phyloP scores from a whole-genome alignment of 2,888 invertebrate species.

The Lepas anatifera region DNA sequence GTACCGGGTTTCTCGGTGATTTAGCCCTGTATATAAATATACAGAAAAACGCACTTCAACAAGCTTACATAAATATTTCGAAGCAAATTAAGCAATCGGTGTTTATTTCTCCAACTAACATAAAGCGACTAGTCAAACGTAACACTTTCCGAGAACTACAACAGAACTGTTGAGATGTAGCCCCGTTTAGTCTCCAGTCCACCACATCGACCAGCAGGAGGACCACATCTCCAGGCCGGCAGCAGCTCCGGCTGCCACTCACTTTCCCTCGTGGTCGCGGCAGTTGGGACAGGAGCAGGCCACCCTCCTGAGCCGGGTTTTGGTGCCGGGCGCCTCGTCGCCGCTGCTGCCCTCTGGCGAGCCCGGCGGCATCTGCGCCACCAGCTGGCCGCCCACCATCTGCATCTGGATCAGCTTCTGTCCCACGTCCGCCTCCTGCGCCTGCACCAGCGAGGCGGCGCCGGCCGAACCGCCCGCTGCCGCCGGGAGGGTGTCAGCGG shows the following conservation, averaged over 20 bases:
- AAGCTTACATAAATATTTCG: background rate
- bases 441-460: background rate
- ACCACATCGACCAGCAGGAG: background rate
- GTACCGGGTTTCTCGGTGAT: too few relatives aligned
- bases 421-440: background rate
- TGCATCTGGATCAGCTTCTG: constrained; percentile 10
- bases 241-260: constrained; percentile 17
- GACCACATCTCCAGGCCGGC: constrained; percentile 14
- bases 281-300: constrained; percentile 98
- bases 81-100: too few relatives aligned
- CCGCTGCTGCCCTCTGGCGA: constrained; percentile 11
- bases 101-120: too few relatives aligned
- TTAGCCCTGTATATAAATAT: too few relatives aligned
- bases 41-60: background rate
- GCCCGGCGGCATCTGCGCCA: constrained; percentile 8
- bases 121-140: too few relatives aligned
- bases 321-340: constrained; percentile 27
- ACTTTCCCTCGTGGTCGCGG: constrained; percentile 55
- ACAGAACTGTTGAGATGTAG: too few relatives aligned
- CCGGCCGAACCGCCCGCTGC: background rate
- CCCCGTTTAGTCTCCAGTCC: background rate
- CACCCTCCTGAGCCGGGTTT: constrained; percentile 61
- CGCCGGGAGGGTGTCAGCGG: too few relatives aligned
- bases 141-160: too few relatives aligned
- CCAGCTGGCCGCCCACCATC: constrained; percentile 11